Evolutionary conservation across 1,140 invertebrate species (phyloP).

Genomic region (Asbolus verrucosus): DNA sequence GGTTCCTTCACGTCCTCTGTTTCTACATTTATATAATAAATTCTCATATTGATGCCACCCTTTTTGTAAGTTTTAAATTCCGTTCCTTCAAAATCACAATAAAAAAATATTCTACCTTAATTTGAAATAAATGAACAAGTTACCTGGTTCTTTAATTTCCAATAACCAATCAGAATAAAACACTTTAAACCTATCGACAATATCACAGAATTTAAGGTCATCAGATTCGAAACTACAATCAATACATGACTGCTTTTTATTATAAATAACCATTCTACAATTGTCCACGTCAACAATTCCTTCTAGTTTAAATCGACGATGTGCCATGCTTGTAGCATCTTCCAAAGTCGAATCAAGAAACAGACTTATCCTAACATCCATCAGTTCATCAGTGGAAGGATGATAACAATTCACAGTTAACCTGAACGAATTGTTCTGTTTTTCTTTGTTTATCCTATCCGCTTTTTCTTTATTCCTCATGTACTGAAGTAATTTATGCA

Average conservation of each 20-base stretch:
- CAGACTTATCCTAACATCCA: constrained; percentile 67
- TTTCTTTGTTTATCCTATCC: constrained; percentile 71
- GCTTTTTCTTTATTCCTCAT: constrained; percentile 78
- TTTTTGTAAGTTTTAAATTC: constrained; percentile 75
- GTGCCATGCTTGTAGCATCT: constrained; percentile 71
- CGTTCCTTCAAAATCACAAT: constrained; percentile 48
- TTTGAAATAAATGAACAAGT: constrained; percentile 29
- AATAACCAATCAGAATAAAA: constrained; percentile 72
- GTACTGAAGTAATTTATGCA: constrained; percentile 75
- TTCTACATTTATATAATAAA: constrained; percentile 73
- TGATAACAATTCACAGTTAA: constrained; percentile 75
- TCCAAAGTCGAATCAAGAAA: constrained; percentile 71
- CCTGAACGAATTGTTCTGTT: constrained; percentile 73
- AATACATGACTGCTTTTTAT: constrained; percentile 75
- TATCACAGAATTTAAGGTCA: constrained; percentile 68
- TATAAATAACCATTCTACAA: constrained; percentile 81
- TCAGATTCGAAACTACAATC: constrained; percentile 78
- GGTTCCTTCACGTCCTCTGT: constrained; percentile 74
- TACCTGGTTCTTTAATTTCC: constrained; percentile 75
- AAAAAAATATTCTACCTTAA: constrained; percentile 1
- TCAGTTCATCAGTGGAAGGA: constrained; percentile 69
- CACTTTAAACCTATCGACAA: constrained; percentile 58
- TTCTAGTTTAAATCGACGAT: constrained; percentile 73
- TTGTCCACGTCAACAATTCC: constrained; percentile 72
- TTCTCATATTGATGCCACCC: constrained; percentile 75